A percentile compares a stretch with the other conserved stretches of the same genome.
Conservation (phyloP, 1,140 invertebrate genomes). For the Amyelois transitella region DNA sequence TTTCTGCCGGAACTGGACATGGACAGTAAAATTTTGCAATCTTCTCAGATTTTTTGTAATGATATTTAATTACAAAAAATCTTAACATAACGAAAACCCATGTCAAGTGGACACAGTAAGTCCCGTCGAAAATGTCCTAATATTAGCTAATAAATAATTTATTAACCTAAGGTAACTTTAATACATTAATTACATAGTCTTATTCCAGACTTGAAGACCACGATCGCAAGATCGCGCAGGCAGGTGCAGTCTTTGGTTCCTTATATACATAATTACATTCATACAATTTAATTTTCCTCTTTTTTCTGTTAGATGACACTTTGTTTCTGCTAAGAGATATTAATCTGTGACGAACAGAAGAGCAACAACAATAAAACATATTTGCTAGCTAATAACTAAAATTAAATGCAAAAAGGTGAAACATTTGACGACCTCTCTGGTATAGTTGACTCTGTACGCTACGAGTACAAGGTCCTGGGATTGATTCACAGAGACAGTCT, state of each 20-base stretch:
- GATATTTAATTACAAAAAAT: too few species aligned
- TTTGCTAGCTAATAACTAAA: background rate
- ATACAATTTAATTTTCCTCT: slow-evolving; percentile 39
- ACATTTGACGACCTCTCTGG: too few species aligned
- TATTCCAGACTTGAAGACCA: slow-evolving; percentile 31
- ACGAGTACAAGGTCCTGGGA: too few species aligned
- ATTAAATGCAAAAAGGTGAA: slow-evolving; percentile 8
- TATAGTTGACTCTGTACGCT: too few species aligned
- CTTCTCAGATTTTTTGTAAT: too few species aligned
- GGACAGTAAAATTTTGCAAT: too few species aligned
- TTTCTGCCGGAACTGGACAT: background rate
- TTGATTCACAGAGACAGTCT: too few species aligned
- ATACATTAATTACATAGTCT: slow-evolving; percentile 53
- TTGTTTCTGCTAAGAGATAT: slow-evolving; percentile 57
- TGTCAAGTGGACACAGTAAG: background rate
- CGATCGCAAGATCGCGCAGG: slow-evolving; percentile 26
- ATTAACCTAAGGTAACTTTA: slow-evolving; percentile 68
- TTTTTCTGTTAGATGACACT: slow-evolving; percentile 56
- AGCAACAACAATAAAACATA: slow-evolving; percentile 24
- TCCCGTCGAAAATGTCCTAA: slow-evolving; percentile 18
- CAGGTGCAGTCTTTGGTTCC: slow-evolving; percentile 65
- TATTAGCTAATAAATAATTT: slow-evolving; percentile 67
- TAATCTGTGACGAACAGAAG: slow-evolving; percentile 48
- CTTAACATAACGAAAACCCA: background rate
- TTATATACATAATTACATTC: slow-evolving; percentile 52